These are phyloP conservation scores for Triops longicaudatus DNA, from an alignment of 1,140 invertebrate genomes.

Conservation along the genomic window DNA sequence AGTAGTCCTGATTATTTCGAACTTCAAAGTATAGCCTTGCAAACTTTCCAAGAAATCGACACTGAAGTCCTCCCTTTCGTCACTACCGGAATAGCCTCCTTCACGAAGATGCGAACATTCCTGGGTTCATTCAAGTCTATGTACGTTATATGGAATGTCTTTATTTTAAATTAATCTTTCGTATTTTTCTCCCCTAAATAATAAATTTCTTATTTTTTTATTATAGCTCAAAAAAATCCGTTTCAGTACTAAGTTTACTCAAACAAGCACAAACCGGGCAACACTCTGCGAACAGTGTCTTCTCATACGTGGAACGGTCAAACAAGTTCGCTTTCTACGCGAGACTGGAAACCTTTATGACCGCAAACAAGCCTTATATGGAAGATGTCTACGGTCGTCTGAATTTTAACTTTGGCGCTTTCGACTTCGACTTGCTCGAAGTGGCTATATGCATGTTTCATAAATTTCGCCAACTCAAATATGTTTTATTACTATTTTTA, in stretches of 20 bases:
- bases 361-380: neutral
- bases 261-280: neutral
- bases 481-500: neutral
- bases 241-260: neutral
- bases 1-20: neutral
- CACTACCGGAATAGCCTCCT: neutral
- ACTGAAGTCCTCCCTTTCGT: neutral
- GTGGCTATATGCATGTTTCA: neutral
- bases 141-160: neutral
- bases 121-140: neutral
- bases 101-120: neutral
- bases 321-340: neutral
- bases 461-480: neutral
- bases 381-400: neutral
- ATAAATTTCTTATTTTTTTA: neutral
- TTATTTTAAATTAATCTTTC: too few species aligned
- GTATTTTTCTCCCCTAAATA: too few species aligned
- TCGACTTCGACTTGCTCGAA: constrained; percentile 1
- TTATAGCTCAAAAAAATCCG: neutral
- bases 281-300: neutral
- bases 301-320: neutral
- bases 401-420: neutral
- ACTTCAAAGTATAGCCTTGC: neutral
- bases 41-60: neutral
- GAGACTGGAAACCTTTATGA: neutral